A percentile compares a stretch with the other conserved stretches of the same genome.
Conservation (phyloP, 2,797 vertebrate genomes). For the Fistularia tabacaria region DNA sequence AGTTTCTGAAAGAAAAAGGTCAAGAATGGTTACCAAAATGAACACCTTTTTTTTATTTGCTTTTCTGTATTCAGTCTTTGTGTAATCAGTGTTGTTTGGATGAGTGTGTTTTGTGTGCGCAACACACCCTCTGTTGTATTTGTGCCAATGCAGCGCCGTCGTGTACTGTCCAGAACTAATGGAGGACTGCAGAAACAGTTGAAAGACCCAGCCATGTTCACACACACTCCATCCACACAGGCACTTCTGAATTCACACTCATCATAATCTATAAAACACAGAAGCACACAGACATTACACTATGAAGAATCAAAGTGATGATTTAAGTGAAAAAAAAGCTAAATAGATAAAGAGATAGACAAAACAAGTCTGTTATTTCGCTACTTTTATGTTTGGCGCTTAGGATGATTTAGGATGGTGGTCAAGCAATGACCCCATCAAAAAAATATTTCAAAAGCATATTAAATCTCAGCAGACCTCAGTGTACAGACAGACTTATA, state of each 20-base stretch:
- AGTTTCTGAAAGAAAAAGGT: slow-evolving; percentile 39
- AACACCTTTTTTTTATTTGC: neutral
- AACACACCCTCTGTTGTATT: slow-evolving; percentile 71
- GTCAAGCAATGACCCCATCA: no score
- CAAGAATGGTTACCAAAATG: neutral
- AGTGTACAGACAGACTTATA: no score
- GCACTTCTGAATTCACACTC: slow-evolving; percentile 66
- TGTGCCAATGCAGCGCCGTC: slow-evolving; percentile 62
- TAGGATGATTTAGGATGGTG: no score
- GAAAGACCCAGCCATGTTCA: slow-evolving; percentile 78
- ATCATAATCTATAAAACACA: slow-evolving; percentile 67
- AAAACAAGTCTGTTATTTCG: no score
- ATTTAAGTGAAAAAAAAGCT: neutral
- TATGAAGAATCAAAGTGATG: neutral
- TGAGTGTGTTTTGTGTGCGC: slow-evolving; percentile 6
- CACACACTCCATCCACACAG: slow-evolving; percentile 72
- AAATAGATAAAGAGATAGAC: neutral
- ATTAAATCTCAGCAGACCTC: no score
- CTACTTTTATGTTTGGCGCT: no score
- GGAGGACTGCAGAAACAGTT: slow-evolving; percentile 81
- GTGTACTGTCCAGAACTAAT: slow-evolving; percentile 68
- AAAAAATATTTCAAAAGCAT: no score
- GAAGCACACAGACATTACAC: neutral
- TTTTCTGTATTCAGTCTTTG: neutral
- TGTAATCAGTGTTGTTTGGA: neutral